Evolutionary conservation across 2,888 invertebrate species (phyloP), one percentile per base, ranked within the genome.

Genomic region (Kuschelorhynchus macadamiae): DNA sequence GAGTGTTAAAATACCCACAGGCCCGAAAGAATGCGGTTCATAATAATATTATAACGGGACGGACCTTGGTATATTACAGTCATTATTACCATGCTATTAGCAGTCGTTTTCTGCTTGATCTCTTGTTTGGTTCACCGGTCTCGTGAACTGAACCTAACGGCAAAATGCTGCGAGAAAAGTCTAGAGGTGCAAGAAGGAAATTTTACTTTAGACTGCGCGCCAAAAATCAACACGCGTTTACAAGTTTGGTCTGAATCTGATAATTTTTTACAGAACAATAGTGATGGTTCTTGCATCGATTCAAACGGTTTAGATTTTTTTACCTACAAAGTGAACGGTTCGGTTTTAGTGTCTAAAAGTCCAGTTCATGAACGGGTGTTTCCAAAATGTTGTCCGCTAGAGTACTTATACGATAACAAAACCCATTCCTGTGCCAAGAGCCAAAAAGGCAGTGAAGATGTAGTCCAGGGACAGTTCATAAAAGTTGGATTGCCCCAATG

Each of bases 321-420:
- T 17, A 16, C 50, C n/a, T 70, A 65, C 21, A 32, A 62, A 64
- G 41, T 68, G 1, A 61, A 50, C 9, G 49, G 42, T 30, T 47
- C 50, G 1, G 21, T 41, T 30, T n/a, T 68, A 41, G 32, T 18
- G 8, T 53, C 63, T 1, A 62, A 62, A 25, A 36, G 3, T 33
- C n/a, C 30, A 56, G 21, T 50, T 3, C 11, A 30, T 36, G 41
- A 21, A 8, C 46, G 30, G 36, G 3, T 33, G 16, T 77, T 78
- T 49, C 74, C 74, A 18, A 80, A 80, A 74, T 80, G 80, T 71
- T 80, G 80, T 63, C 80, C 80, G 1, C 49, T 75, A 0, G 68
- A 74, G 3, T 72, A 74, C 63, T 32, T 66, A 7, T 80, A 79
- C 67, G 68, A 79, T 52, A 52, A 64, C 1, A 50, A 53, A 4